Conservation (phyloP, 1,140 invertebrate species). For the Cyrtorhinus lividipennis region DNA sequence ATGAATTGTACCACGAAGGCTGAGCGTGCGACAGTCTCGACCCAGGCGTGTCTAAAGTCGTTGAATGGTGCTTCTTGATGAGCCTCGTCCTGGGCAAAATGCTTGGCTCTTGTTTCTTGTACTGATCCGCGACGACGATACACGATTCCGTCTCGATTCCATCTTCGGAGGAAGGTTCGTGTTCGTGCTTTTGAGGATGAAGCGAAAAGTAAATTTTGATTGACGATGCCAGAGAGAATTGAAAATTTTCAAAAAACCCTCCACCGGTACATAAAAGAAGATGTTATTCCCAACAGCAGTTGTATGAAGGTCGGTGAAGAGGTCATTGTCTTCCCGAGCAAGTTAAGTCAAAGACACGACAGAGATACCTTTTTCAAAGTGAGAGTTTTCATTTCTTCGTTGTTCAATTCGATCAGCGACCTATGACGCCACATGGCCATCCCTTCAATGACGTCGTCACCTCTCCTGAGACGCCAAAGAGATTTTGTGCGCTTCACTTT, state of each 20-base stretch:
- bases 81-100: constrained; percentile 24
- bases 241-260: no score
- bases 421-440: constrained; percentile 73
- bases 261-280: constrained; percentile 21
- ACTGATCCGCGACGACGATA: constrained; percentile 55
- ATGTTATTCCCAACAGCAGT: constrained; percentile 28
- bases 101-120: constrained; percentile 30
- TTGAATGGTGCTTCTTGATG: constrained; percentile 22
- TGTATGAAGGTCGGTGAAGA: constrained; percentile 31
- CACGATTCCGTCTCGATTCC: constrained; percentile 37
- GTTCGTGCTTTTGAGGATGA: not conserved
- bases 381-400: constrained; percentile 32
- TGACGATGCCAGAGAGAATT: no score
- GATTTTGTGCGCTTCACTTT: constrained; percentile 60
- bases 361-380: constrained; percentile 33
- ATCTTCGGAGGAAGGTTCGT: not conserved
- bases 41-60: not conserved
- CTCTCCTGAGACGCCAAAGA: constrained; percentile 61
- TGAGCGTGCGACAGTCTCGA: constrained; percentile 8
- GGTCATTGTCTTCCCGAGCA: no score
- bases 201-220: no score
- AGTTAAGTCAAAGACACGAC: no score
- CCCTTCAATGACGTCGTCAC: constrained; percentile 56
- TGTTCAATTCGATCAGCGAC: constrained; percentile 56
- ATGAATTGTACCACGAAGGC: constrained; percentile 62